Conservation (phyloP, 2,797 vertebrate species). For the Alauda arvensis region DNA sequence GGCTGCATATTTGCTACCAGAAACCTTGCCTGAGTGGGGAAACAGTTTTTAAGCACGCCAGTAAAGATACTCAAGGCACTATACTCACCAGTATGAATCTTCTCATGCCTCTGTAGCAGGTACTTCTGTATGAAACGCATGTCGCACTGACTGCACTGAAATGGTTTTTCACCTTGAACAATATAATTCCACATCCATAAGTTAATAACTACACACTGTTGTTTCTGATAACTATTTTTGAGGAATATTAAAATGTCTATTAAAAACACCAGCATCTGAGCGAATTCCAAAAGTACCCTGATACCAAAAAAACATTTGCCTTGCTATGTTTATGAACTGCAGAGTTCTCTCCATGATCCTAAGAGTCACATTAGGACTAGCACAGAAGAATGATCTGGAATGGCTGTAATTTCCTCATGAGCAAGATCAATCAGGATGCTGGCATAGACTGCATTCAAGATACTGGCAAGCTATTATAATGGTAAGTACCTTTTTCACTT, state of each 20-base stretch:
- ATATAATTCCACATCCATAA: slow-evolving; percentile 77
- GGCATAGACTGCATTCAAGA: slow-evolving; percentile 39
- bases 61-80: slow-evolving; percentile 69
- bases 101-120: slow-evolving; percentile 97
- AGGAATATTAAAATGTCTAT: slow-evolving; percentile 61
- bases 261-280: slow-evolving; percentile 60
- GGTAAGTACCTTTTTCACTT: slow-evolving; percentile 56
- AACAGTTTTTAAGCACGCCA: slow-evolving; percentile 63
- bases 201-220: slow-evolving; percentile 76
- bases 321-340: slow-evolving; percentile 41
- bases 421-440: slow-evolving; percentile 46
- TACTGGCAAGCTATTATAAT: slow-evolving; percentile 31
- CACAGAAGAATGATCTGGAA: slow-evolving; percentile 47
- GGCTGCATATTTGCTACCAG: slow-evolving; percentile 25
- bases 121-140: slow-evolving; percentile 99
- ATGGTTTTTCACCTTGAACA: slow-evolving; percentile 95
- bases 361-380: slow-evolving; percentile 50
- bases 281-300: slow-evolving; percentile 56
- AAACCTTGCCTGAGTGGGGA: slow-evolving; percentile 53
- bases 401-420: slow-evolving; percentile 39
- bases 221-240: slow-evolving; percentile 68
- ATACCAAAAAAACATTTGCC: slow-evolving; percentile 31
- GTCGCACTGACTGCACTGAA: slow-evolving; percentile 98
- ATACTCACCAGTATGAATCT: slow-evolving; percentile 95
- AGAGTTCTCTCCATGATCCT: slow-evolving; percentile 19